Conservation (phyloP, 2,797 vertebrate species). For the Sphaeramia orbicularis region DNA sequence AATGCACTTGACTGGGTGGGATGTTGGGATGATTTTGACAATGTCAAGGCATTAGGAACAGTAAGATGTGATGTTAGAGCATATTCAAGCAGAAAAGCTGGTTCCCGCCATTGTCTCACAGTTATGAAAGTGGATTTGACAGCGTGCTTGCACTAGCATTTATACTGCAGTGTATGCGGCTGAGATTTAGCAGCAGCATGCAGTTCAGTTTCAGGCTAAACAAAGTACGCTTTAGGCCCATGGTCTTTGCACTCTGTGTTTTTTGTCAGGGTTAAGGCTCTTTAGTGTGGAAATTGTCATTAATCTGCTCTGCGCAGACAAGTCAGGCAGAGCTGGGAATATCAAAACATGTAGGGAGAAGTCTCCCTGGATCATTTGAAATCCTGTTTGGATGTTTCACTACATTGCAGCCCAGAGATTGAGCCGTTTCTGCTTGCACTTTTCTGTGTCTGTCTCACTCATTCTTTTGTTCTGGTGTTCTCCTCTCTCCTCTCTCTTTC, state of each 20-base stretch:
- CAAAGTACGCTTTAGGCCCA: constrained; percentile 29
- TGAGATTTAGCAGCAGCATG: constrained; percentile 18
- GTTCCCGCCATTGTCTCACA: constrained; percentile 5
- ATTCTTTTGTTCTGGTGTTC: constrained; percentile 65
- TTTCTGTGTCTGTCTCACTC: constrained; percentile 62
- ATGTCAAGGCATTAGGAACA: constrained; percentile 27
- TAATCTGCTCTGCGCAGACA: constrained; percentile 73
- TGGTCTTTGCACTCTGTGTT: constrained; percentile 38
- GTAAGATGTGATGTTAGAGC: constrained; percentile 15
- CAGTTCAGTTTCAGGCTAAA: constrained; percentile 23
- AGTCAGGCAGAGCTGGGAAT: constrained; percentile 57
- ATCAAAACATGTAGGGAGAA: constrained; percentile 64
- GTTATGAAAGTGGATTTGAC: constrained; percentile 38
- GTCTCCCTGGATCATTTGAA: constrained; percentile 72
- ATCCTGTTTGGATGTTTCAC: constrained; percentile 77
- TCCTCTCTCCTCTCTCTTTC: constrained; percentile 43
- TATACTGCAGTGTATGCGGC: constrained; percentile 16
- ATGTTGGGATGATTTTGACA: constrained; percentile 34
- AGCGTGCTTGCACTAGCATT: constrained; percentile 38
- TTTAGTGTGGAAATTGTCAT: constrained; percentile 74
- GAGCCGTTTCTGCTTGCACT: constrained; percentile 39
- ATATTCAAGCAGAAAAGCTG: constrained; percentile 15
- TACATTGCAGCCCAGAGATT: constrained; percentile 61
- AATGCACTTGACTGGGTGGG: constrained; percentile 9
- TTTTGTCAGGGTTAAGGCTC: constrained; percentile 69